Conservation (phyloP, 1,140 invertebrate species). For the Pinna nobilis region DNA sequence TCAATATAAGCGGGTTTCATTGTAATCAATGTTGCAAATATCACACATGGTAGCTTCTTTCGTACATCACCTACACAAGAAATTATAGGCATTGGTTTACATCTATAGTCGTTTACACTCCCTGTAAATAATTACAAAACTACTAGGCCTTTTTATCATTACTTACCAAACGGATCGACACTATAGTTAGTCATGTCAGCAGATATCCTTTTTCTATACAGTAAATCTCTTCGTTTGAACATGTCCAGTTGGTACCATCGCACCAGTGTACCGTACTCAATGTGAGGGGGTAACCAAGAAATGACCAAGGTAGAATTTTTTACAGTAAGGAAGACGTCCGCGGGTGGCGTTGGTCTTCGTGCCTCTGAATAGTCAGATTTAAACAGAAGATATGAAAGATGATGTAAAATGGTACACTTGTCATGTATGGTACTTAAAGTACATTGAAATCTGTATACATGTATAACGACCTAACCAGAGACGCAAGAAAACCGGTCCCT, state of each 20-base stretch:
- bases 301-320: conserved; percentile 1
- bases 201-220: conserved; percentile 8
- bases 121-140: not conserved
- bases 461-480: not conserved
- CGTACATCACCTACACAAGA: too few relatives aligned
- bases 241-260: conserved; percentile 26
- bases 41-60: too few relatives aligned
- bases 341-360: conserved; percentile 9
- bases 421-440: too few relatives aligned
- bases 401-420: too few relatives aligned
- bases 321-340: conserved; percentile 15
- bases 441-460: too few relatives aligned
- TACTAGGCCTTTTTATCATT: too few relatives aligned
- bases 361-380: conserved; percentile 1
- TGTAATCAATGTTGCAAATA: too few relatives aligned
- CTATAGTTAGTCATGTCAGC: conserved; percentile 5
- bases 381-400: not conserved
- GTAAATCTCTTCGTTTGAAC: not conserved
- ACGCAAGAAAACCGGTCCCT: not conserved
- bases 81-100: too few relatives aligned
- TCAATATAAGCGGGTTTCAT: too few relatives aligned
- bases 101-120: too few relatives aligned
- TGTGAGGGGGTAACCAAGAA: conserved; percentile 26
- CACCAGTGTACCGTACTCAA: conserved; percentile 18
- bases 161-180: not conserved